Evolutionary conservation across 2,888 invertebrate species (phyloP).

Genomic region (Patella ulyssiponensis): DNA sequence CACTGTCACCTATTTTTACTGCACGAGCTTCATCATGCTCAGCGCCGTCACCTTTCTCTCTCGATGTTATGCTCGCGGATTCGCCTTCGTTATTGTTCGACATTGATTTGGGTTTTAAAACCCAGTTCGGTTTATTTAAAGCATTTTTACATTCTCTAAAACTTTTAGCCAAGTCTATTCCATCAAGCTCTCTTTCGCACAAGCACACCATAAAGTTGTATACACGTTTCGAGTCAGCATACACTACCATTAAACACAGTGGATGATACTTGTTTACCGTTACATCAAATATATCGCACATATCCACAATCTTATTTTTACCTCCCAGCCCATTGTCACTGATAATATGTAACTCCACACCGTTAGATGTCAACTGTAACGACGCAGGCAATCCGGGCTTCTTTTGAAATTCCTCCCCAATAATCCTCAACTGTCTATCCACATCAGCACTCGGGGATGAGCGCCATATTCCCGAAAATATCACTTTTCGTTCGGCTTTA

Average conservation of each 20-base stretch:
- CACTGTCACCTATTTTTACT: neutral
- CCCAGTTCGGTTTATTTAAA: conserved; percentile 28
- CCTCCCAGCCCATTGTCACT: conserved; percentile 25
- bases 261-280: conserved; percentile 28
- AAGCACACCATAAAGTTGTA: conserved; percentile 24
- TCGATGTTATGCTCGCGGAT: neutral
- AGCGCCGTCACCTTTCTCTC: neutral
- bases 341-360: conserved; percentile 23
- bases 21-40: neutral
- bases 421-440: conserved; percentile 22
- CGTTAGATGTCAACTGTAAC: conserved; percentile 30
- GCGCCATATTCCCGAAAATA: conserved; percentile 31
- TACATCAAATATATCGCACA: conserved; percentile 30
- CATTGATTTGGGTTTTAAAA: conserved; percentile 18
- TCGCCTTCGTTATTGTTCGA: conserved; percentile 5
- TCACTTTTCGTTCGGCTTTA: conserved; percentile 24
- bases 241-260: conserved; percentile 32
- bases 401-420: conserved; percentile 27
- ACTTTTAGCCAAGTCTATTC: conserved; percentile 15
- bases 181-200: conserved; percentile 22
- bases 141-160: conserved; percentile 21
- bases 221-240: conserved; percentile 21
- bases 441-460: conserved; percentile 12
- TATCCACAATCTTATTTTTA: conserved; percentile 26
- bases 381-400: conserved; percentile 20